phyloP scores from a whole-genome alignment of 1,140 invertebrate genomes.

The Steinernema khuongi region DNA sequence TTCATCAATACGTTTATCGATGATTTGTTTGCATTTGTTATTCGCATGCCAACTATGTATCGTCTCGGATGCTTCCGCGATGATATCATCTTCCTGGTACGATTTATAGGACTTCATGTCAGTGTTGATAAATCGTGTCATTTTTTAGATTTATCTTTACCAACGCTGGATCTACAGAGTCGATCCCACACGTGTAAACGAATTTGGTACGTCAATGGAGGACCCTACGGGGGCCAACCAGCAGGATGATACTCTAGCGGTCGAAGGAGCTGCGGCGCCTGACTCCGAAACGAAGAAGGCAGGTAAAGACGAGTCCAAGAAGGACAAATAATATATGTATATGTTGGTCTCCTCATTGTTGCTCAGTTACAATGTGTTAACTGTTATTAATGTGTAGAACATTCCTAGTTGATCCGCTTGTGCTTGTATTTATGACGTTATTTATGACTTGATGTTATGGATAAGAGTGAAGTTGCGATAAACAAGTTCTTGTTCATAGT shows the following conservation, averaged over 20 bases:
- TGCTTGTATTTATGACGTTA: neutral
- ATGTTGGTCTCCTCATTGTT: neutral
- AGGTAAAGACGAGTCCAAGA: constrained; percentile 8
- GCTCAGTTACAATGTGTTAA: neutral
- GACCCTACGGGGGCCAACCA: constrained; percentile 25
- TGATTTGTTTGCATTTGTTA: constrained; percentile 98
- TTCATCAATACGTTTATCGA: constrained; percentile 99
- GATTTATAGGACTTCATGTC: constrained; percentile 1
- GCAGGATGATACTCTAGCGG: constrained; percentile 1
- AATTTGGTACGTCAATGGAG: constrained; percentile 76
- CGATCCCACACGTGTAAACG: constrained; percentile 85
- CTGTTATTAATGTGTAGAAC: too few species aligned
- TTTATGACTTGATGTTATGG: neutral
- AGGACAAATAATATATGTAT: constrained; percentile 19
- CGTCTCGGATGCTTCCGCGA: constrained; percentile 79
- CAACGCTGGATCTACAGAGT: constrained; percentile 96
- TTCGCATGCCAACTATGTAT: constrained; percentile 98
- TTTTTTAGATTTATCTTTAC: constrained; percentile 72
- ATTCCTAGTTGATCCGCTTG: too few species aligned
- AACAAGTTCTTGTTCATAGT: too few species aligned
- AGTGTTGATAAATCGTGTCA: constrained; percentile 3
- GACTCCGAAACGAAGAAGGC: constrained; percentile 14
- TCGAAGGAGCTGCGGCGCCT: neutral
- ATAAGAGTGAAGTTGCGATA: neutral
- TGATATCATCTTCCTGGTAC: constrained; percentile 43